Evolutionary conservation across 2,113 vertebrate species (phyloP).

Genomic region (Leptodactylus fuscus): DNA sequence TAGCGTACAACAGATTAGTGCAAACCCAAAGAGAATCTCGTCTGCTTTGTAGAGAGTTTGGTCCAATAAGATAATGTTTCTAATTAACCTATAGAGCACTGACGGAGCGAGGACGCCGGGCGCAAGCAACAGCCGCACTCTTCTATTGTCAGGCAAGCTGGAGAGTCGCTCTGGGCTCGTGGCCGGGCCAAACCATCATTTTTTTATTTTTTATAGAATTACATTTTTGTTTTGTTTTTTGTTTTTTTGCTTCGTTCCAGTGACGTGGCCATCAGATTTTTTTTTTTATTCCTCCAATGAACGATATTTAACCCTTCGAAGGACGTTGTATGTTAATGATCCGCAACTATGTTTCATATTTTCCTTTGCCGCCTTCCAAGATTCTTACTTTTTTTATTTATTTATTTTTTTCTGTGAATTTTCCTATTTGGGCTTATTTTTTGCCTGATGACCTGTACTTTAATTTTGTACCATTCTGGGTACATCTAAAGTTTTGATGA

Average conservation of each 20-base stretch:
- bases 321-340: no score
- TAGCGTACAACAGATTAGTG: constrained; percentile 80
- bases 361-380: no score
- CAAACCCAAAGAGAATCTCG: constrained; percentile 76
- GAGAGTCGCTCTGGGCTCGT: constrained; percentile 56
- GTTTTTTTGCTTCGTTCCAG: neutral
- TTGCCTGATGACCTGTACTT: no score
- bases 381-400: no score
- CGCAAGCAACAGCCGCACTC: constrained; percentile 70
- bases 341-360: no score
- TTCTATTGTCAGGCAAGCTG: constrained; percentile 64
- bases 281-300: no score
- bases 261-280: neutral
- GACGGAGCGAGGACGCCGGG: constrained; percentile 69
- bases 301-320: no score
- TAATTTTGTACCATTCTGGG: no score
- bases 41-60: constrained; percentile 76
- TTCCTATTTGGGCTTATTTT: no score
- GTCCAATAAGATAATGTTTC: constrained; percentile 90
- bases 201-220: neutral
- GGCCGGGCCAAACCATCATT: constrained; percentile 15
- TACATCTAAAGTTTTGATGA: no score
- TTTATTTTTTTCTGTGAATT: no score
- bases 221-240: neutral
- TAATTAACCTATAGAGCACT: constrained; percentile 89